Conservation (phyloP, 2,888 invertebrate genomes). For the Deilephila porcellus region DNA sequence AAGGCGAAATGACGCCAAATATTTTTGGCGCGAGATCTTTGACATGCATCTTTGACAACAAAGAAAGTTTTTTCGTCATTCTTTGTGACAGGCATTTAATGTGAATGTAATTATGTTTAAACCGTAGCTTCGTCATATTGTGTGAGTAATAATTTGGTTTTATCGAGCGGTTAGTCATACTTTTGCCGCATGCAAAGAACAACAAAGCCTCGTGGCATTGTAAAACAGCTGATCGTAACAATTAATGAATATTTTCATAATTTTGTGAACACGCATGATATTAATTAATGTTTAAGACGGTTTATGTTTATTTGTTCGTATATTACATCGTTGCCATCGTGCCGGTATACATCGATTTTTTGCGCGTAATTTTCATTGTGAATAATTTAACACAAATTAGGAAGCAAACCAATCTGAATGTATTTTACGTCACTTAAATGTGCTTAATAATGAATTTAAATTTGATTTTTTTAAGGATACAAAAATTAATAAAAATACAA, state of each 20-base stretch:
- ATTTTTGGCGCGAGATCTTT: constrained; percentile 67
- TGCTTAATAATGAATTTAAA: no score
- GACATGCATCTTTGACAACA: constrained; percentile 59
- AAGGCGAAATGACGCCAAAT: constrained; percentile 49
- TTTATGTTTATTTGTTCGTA: no score
- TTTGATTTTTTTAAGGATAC: no score
- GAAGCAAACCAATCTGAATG: no score
- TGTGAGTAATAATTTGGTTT: neutral
- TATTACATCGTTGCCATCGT: no score
- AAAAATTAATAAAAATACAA: no score
- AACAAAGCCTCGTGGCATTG: neutral
- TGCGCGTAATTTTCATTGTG: no score
- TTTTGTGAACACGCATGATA: neutral
- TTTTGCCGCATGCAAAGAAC: neutral
- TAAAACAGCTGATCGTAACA: constrained; percentile 4
- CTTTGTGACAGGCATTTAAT: neutral
- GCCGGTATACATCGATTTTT: no score
- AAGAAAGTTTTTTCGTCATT: constrained; percentile 29
- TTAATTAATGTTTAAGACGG: neutral
- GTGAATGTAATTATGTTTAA: neutral
- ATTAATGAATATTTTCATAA: neutral
- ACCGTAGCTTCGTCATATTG: neutral
- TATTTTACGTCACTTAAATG: no score
- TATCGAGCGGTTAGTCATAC: neutral
- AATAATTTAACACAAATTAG: no score